phyloP scores from a whole-genome alignment of 2,888 invertebrate genomes.

The Xestia sexstrigata region DNA sequence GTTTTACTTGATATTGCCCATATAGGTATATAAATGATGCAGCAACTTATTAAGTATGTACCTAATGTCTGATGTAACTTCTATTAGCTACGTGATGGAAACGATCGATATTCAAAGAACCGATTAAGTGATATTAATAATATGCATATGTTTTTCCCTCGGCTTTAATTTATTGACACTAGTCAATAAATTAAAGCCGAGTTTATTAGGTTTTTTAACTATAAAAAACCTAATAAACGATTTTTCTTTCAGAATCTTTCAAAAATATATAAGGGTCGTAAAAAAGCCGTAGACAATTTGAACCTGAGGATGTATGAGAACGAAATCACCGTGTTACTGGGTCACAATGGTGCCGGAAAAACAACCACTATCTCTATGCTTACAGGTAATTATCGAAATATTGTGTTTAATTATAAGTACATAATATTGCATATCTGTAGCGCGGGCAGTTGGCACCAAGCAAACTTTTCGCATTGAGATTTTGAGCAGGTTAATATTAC shows the following conservation, averaged over 20 bases:
- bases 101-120: not conserved
- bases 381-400: constrained; percentile 90
- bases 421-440: not conserved
- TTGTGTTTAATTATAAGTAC: not conserved
- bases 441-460: not conserved
- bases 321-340: constrained; percentile 95
- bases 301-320: constrained; percentile 96
- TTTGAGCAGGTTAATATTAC: not conserved
- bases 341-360: constrained; percentile 97
- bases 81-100: not conserved
- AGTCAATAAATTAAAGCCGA: too few relatives aligned
- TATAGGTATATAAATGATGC: not conserved
- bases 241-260: constrained; percentile 89
- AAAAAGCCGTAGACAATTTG: constrained; percentile 92
- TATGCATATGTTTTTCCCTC: not conserved
- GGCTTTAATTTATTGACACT: not conserved
- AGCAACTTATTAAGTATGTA: not conserved
- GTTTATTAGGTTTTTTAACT: too few relatives aligned
- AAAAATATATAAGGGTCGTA: constrained; percentile 91
- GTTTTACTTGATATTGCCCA: constrained; percentile 7
- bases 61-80: not conserved
- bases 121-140: not conserved
- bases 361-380: constrained; percentile 98
- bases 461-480: not conserved
- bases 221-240: not conserved